Evolutionary conservation across 2,113 vertebrate species (phyloP).

Genomic region (Phycodurus eques): DNA sequence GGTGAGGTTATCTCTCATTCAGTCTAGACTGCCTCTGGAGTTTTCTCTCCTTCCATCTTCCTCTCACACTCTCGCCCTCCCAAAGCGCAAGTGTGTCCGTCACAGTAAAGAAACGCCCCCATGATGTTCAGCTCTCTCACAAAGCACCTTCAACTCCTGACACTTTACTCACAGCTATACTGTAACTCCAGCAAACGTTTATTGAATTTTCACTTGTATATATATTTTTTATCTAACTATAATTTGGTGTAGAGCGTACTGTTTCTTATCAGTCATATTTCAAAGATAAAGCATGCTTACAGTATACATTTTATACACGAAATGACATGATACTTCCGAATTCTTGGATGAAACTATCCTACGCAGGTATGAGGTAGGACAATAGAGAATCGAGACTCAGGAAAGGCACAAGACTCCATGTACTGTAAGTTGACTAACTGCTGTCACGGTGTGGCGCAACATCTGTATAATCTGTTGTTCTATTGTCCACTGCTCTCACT

Average conservation of each 20-base stretch:
- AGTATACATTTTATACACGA: background rate
- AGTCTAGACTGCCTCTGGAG: constrained; percentile 28
- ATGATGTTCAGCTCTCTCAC: constrained; percentile 21
- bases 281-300: background rate
- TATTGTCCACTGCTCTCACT: no score
- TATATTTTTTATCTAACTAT: no score
- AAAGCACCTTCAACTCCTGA: constrained; percentile 10
- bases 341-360: background rate
- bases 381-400: no score
- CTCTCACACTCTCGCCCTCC: constrained; percentile 49
- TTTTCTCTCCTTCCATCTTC: constrained; percentile 43
- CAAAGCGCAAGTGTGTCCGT: constrained; percentile 39
- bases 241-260: no score
- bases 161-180: background rate
- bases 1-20: constrained; percentile 31
- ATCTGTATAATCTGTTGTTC: no score
- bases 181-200: background rate
- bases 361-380: background rate
- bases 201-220: no score
- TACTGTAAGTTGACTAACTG: no score
- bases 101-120: constrained; percentile 53
- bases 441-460: no score
- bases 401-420: no score
- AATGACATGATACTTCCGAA: background rate
- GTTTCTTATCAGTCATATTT: no score